Base-by-base conservation (phyloP, 2,797 vertebrate genomes). In the Pteropus rufus region DNA sequence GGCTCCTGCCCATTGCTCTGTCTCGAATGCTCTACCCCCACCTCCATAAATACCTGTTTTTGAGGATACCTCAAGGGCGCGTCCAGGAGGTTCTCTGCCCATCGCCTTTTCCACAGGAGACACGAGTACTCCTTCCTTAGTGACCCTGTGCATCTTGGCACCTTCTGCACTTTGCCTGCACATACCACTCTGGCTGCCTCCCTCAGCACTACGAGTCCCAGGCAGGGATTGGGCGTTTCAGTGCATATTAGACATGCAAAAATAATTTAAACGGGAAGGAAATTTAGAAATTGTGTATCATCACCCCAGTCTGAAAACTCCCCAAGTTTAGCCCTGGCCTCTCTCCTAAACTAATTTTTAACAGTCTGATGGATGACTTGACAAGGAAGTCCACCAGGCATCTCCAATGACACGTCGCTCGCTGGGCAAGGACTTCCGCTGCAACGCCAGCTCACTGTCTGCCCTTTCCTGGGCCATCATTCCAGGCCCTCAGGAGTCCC, bases 401-500 rank as follows among this genome's bases (percentile, higher is more conserved):
- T 31, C 26, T 82, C 18, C 2, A 16, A 10, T 10, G 1, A 18
- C 24, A 2, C 4, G 75, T n/a, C 3, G 4, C 39, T n/a, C 1
- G 1, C 0, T 2, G 9, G 41, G 19, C 1, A 3, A 12, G 26
- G 5, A 12, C n/a, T 0, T 12, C 8, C 56, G 10, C 2, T 3
- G 34, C 5, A 0, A 29, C 5, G 10, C 58, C 24, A 10, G 31
- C 29, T n/a, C 31, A 26, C 70, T 29, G 10, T 10, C 64, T 10
- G 16, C 36, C 76, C 73, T 62, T 24, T 23, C 34, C 12, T 6
- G 14, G 39, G 24, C 29, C 2, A 19, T 5, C 21, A 2, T 60
- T 34, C 46, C 2, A 14, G 54, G 54, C 65, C 39, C 21, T 14
- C 4, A 0, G 16, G n/a, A 15, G 39, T 82, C 64, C 26, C 19